Conservation (phyloP, 1,140 invertebrate genomes). For the Aporrectodea caliginosa region DNA sequence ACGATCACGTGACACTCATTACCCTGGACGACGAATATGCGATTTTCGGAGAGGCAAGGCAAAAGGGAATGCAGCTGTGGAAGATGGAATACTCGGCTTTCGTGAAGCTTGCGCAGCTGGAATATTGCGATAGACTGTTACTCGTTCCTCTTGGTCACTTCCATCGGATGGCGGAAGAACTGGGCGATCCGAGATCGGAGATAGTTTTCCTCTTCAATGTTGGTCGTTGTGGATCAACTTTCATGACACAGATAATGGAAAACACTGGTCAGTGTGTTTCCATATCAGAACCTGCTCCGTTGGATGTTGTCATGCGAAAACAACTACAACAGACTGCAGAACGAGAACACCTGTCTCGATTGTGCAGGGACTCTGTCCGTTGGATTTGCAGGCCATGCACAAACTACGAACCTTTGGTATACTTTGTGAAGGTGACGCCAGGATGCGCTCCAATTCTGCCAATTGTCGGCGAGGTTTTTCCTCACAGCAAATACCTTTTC, state of each 20-base stretch:
- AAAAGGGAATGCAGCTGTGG: not conserved
- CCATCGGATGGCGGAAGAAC: not conserved
- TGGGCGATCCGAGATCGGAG: not conserved
- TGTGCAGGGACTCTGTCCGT: not conserved
- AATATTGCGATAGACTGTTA: not conserved
- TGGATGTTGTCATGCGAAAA: not conserved
- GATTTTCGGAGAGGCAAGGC: not conserved
- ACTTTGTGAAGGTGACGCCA: not conserved
- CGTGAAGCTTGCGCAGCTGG: not conserved
- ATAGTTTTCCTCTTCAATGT: not conserved
- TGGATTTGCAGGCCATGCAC: not conserved
- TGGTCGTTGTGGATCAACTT: not conserved
- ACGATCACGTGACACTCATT: not conserved
- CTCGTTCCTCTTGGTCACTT: not conserved
- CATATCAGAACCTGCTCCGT: not conserved
- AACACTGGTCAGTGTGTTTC: not conserved
- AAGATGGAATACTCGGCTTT: not conserved
- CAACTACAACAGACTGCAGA: not conserved
- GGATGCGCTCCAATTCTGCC: not conserved
- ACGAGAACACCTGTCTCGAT: not conserved
- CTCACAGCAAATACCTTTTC: not conserved
- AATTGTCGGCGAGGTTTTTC: not conserved
- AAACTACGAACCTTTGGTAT: not conserved
- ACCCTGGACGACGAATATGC: not conserved
- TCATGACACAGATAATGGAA: not conserved